phyloP scores from a whole-genome alignment of 2,797 vertebrate species.

The Pangasius krempfi region DNA sequence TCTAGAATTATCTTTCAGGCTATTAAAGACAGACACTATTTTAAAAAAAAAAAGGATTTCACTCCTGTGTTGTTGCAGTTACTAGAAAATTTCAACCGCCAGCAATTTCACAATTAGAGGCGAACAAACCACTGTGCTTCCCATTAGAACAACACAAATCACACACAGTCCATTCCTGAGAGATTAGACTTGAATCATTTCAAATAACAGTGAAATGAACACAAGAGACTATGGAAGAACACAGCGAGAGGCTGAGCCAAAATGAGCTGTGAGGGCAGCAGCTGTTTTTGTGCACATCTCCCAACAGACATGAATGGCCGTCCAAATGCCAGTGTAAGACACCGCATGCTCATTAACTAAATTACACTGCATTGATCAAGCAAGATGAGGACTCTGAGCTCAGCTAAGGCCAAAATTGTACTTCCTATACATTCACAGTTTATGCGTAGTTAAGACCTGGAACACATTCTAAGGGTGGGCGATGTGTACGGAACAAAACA shows the following conservation, averaged over 20 bases:
- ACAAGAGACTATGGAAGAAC: conserved; percentile 26
- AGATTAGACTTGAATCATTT: conserved; percentile 37
- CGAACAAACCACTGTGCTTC: not conserved
- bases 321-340: conserved; percentile 55
- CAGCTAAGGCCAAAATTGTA: conserved; percentile 35
- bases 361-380: conserved; percentile 45
- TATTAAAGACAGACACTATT: not conserved
- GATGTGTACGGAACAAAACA: not conserved
- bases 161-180: conserved; percentile 31
- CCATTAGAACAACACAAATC: conserved; percentile 24
- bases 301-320: conserved; percentile 57
- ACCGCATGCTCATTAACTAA: conserved; percentile 49
- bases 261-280: conserved; percentile 41
- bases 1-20: conserved; percentile 23
- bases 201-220: conserved; percentile 26
- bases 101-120: conserved; percentile 15
- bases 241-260: conserved; percentile 35
- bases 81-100: conserved; percentile 3
- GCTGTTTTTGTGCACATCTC: conserved; percentile 48
- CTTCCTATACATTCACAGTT: conserved; percentile 27
- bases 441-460: not conserved
- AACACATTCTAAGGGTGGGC: not conserved
- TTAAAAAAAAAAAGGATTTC: not conserved
- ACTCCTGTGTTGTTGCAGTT: not conserved
- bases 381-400: conserved; percentile 42